Evolutionary conservation across 2,888 invertebrate species (phyloP).

Genomic region (Cyclophora albipunctata): DNA sequence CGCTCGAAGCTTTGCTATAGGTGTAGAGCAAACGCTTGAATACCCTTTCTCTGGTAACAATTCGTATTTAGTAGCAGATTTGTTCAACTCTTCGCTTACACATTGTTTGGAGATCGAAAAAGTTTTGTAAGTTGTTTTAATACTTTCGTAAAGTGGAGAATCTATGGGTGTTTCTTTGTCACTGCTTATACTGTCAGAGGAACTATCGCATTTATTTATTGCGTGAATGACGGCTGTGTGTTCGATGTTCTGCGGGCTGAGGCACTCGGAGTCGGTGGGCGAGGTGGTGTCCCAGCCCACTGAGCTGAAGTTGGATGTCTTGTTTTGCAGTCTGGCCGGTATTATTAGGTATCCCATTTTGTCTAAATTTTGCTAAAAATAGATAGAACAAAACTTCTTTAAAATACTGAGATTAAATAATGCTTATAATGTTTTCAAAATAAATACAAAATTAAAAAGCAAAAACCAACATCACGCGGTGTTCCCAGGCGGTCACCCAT

Average conservation of each 20-base stretch:
- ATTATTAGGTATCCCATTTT: conserved; percentile 59
- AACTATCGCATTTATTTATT: conserved; percentile 24
- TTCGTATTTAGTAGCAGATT: conserved; percentile 31
- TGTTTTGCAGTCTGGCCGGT: conserved; percentile 45
- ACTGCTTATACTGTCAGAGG: conserved; percentile 36
- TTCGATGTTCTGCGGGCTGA: conserved; percentile 41
- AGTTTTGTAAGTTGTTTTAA: conserved; percentile 31
- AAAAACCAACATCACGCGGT: conserved; percentile 46
- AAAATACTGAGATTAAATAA: conserved; percentile 14
- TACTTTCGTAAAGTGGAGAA: conserved; percentile 47
- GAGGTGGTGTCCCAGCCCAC: conserved; percentile 48
- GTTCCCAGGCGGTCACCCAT: conserved; percentile 64
- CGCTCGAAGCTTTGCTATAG: conserved; percentile 49
- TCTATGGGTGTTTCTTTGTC: conserved; percentile 49
- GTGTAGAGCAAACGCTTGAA: conserved; percentile 62
- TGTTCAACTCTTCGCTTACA: conserved; percentile 28
- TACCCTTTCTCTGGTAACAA: conserved; percentile 43
- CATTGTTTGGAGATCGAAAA: conserved; percentile 37
- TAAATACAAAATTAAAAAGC: conserved; percentile 8
- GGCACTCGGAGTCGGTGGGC: conserved; percentile 54
- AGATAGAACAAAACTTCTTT: conserved; percentile 4
- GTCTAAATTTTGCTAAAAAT: conserved; percentile 47
- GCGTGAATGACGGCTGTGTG: conserved; percentile 38
- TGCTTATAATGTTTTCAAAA: no score
- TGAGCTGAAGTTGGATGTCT: conserved; percentile 43